These are phyloP conservation scores for Clivina fossor DNA, from an alignment of 2,888 invertebrate species.

Conservation along the genomic window DNA sequence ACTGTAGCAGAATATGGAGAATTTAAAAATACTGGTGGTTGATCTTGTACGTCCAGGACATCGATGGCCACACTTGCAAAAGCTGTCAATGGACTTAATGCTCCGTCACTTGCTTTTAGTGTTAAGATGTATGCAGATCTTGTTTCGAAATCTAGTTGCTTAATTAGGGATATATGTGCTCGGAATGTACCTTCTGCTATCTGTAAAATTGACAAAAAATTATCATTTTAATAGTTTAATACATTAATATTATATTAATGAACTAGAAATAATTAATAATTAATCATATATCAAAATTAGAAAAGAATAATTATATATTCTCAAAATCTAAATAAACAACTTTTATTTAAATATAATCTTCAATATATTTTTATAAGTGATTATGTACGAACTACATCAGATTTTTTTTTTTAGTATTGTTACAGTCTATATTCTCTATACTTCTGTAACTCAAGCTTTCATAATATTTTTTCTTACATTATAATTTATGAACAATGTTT, in stretches of 20 bases:
- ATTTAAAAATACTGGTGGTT: slow-evolving; percentile 77
- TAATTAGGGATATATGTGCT: slow-evolving; percentile 67
- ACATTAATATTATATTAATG: not conserved
- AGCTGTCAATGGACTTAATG: slow-evolving; percentile 61
- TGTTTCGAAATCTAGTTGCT: slow-evolving; percentile 75
- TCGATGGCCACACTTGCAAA: slow-evolving; percentile 74
- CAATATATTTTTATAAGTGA: slow-evolving; percentile 9
- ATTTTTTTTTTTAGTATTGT: too few relatives aligned
- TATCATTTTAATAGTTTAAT: not conserved
- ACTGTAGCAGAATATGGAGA: slow-evolving; percentile 79
- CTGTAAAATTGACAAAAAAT: slow-evolving; percentile 50
- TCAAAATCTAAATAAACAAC: not conserved
- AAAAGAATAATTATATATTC: not conserved
- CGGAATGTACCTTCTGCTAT: slow-evolving; percentile 69
- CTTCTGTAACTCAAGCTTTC: too few relatives aligned
- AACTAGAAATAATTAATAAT: not conserved
- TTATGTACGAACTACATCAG: too few relatives aligned
- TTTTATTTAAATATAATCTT: slow-evolving; percentile 2
- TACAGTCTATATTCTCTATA: too few relatives aligned
- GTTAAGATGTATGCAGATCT: slow-evolving; percentile 71
- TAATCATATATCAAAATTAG: not conserved
- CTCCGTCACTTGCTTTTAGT: slow-evolving; percentile 66
- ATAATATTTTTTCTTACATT: too few relatives aligned
- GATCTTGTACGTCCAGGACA: slow-evolving; percentile 79
- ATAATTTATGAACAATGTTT: too few relatives aligned